phyloP scores from a whole-genome alignment of 2,888 invertebrate genomes.

The Cosmorhoe ocellata region DNA sequence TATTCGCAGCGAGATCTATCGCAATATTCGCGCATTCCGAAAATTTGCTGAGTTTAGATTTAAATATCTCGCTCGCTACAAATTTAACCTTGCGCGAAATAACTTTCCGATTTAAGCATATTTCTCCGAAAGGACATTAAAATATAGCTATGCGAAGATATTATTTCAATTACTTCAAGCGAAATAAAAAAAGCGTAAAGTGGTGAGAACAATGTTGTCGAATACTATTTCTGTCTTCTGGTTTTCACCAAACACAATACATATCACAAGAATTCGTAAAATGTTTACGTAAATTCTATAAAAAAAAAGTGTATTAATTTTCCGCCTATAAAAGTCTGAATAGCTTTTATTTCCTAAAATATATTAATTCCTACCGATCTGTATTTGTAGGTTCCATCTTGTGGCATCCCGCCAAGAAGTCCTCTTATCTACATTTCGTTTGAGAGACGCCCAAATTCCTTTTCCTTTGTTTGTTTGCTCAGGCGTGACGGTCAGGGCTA shows the following conservation, averaged over 20 bases:
- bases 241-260: neutral
- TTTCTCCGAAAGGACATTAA: conserved; percentile 11
- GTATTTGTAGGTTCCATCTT: conserved; percentile 21
- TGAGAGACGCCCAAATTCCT: conserved; percentile 46
- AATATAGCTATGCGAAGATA: conserved; percentile 12
- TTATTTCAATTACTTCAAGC: conserved; percentile 21
- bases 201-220: conserved; percentile 6
- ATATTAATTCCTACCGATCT: conserved; percentile 8
- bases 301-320: no score
- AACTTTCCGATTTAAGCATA: conserved; percentile 25
- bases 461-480: conserved; percentile 43
- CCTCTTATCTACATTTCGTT: conserved; percentile 58
- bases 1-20: no score
- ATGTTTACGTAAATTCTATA: neutral
- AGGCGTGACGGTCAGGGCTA: conserved; percentile 41
- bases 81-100: conserved; percentile 20
- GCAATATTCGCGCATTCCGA: no score
- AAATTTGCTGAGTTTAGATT: neutral
- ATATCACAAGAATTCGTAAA: neutral
- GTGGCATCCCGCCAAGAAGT: conserved; percentile 58
- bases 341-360: conserved; percentile 5
- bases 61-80: neutral
- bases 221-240: conserved; percentile 1
- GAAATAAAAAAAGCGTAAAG: conserved; percentile 16
- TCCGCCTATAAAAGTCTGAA: no score